Conservation (phyloP, 2,797 vertebrate genomes). For the Scarus forsteni region DNA sequence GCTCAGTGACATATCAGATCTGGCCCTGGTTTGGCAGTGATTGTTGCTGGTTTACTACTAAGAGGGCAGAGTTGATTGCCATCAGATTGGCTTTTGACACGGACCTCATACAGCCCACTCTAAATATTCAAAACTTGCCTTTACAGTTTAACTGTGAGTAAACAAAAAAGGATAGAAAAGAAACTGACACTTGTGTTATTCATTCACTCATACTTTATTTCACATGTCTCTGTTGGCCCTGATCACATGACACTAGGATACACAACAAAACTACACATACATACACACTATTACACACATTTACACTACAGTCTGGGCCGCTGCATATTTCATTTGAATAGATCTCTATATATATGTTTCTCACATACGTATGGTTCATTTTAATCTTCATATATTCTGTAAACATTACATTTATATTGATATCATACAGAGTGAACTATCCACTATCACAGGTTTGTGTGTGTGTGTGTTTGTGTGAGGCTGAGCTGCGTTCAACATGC, state of each 20-base stretch:
- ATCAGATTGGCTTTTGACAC: too few species aligned
- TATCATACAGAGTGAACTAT: slow-evolving; percentile 31
- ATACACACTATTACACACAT: slow-evolving; percentile 13
- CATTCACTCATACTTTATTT: slow-evolving; percentile 66
- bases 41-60: too few species aligned
- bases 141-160: too few species aligned
- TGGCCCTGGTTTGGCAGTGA: too few species aligned
- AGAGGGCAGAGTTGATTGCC: too few species aligned
- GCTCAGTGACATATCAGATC: too few species aligned
- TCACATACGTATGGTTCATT: slow-evolving; percentile 35
- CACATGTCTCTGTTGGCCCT: slow-evolving; percentile 34
- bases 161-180: not conserved
- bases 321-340: slow-evolving; percentile 52
- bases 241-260: slow-evolving; percentile 52
- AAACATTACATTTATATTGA: slow-evolving; percentile 43
- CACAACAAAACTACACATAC: slow-evolving; percentile 39
- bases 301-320: slow-evolving; percentile 37
- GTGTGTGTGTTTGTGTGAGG: slow-evolving; percentile 7
- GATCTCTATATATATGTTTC: slow-evolving; percentile 27
- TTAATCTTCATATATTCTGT: slow-evolving; percentile 34
- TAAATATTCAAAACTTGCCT: too few species aligned
- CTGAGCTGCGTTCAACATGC: slow-evolving; percentile 39
- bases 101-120: too few species aligned
- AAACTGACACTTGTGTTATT: not conserved
- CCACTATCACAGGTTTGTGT: slow-evolving; percentile 25